These are phyloP conservation scores for Drosophila kurseongensis DNA, from an alignment of 1,140 invertebrate species.

Conservation along the genomic window DNA sequence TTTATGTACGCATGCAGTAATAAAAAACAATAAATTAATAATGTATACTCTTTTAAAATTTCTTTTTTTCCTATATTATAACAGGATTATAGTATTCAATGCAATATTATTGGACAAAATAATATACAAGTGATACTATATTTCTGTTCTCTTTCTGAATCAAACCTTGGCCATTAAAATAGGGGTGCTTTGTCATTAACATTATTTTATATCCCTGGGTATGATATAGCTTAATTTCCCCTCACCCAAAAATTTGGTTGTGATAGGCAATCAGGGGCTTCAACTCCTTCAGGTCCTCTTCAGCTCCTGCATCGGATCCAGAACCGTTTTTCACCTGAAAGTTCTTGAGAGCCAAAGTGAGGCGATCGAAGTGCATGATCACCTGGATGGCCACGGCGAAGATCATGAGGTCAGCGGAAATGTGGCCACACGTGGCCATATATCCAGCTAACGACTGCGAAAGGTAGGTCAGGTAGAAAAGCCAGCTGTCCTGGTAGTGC, in stretches of 20 bases:
- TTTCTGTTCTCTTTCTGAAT: no score
- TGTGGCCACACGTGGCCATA: conserved; percentile 53
- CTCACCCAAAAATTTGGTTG: conserved; percentile 35
- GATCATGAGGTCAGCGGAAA: conserved; percentile 61
- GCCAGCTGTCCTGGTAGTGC: conserved; percentile 35
- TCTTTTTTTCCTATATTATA: no score
- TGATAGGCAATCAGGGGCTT: conserved; percentile 56
- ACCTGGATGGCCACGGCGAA: conserved; percentile 59
- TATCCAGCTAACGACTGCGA: conserved; percentile 49
- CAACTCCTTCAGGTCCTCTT: conserved; percentile 42
- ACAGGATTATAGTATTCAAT: no score
- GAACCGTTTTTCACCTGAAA: conserved; percentile 9
- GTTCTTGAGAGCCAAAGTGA: conserved; percentile 24
- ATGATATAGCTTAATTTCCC: no score
- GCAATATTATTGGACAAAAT: no score
- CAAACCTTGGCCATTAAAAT: no score
- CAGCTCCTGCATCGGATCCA: neutral
- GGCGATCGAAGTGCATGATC: conserved; percentile 67
- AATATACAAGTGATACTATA: no score
- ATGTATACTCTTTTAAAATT: no score
- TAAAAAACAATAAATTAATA: no score
- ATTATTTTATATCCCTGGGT: no score
- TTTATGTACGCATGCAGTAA: no score
- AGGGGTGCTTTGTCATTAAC: no score
- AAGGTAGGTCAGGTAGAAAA: conserved; percentile 44